A percentile compares a stretch with the other conserved stretches of the same genome.
phyloP scores from a whole-genome alignment of 1,140 invertebrate species.

The Adelges cooleyi region DNA sequence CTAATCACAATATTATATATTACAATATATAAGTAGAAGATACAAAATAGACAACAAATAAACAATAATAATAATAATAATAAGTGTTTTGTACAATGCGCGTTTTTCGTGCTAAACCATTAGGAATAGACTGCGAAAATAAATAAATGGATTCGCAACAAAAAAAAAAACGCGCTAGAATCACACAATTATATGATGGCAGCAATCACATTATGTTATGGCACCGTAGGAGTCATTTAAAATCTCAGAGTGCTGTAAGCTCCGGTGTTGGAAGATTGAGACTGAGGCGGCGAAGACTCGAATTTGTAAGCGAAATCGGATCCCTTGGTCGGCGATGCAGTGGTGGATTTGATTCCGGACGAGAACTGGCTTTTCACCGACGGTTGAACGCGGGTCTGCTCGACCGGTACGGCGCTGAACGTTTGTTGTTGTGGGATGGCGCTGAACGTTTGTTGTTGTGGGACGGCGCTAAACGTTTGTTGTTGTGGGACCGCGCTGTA shows the following conservation, averaged over 20 bases:
- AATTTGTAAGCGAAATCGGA: constrained; percentile 8
- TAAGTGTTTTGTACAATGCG: background rate
- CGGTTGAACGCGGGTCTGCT: constrained; percentile 1
- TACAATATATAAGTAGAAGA: too few relatives aligned
- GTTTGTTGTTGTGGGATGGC: background rate
- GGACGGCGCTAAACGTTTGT: background rate
- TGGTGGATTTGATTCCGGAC: constrained; percentile 15
- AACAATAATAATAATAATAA: background rate
- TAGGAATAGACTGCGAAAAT: too few relatives aligned
- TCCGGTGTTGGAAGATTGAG: background rate
- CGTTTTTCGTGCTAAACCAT: too few relatives aligned
- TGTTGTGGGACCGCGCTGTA: background rate
- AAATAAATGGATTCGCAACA: too few relatives aligned
- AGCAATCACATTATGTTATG: background rate
- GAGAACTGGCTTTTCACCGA: constrained; percentile 16
- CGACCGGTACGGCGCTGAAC: background rate
- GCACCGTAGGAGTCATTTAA: background rate
- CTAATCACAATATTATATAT: too few relatives aligned
- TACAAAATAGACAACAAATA: too few relatives aligned
- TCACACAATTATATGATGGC: too few relatives aligned
- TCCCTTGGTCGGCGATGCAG: background rate
- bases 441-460: background rate
- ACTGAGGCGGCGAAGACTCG: background rate
- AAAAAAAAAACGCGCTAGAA: too few relatives aligned
- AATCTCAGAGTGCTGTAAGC: constrained; percentile 8